A percentile compares a stretch with the other conserved stretches of the same genome.
Conservation (phyloP, 2,888 invertebrate species). For the Synanthedon myopaeformis region DNA sequence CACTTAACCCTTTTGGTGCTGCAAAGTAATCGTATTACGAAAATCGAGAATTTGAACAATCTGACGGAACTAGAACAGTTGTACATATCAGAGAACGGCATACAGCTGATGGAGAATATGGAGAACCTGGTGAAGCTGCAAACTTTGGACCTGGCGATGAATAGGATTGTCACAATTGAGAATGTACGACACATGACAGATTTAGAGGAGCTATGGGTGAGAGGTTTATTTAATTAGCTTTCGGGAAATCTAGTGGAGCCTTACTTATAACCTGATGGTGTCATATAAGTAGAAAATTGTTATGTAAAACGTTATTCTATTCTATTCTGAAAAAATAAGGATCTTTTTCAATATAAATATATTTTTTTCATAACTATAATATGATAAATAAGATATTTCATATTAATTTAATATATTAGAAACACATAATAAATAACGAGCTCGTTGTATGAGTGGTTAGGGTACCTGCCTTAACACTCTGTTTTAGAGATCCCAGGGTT, state of each 20-base stretch:
- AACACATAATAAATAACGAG: no score
- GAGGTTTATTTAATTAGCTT: slow-evolving; percentile 9
- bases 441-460: no score
- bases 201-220: slow-evolving; percentile 97
- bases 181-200: slow-evolving; percentile 80
- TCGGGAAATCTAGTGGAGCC: not conserved
- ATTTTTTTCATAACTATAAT: no score
- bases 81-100: slow-evolving; percentile 94
- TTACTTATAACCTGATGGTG: no score
- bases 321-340: no score
- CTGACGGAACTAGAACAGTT: slow-evolving; percentile 84
- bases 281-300: no score
- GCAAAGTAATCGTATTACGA: slow-evolving; percentile 89
- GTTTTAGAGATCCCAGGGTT: no score
- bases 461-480: no score
- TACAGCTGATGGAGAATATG: slow-evolving; percentile 82
- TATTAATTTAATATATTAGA: no score
- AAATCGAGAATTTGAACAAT: slow-evolving; percentile 86
- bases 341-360: no score
- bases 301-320: no score
- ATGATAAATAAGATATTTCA: no score
- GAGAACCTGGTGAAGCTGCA: slow-evolving; percentile 76
- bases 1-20: slow-evolving; percentile 86
- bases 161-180: slow-evolving; percentile 83
- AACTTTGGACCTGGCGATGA: slow-evolving; percentile 92